These are phyloP conservation scores for Pomacea maculata DNA, from an alignment of 1,140 invertebrate species.

Conservation along the genomic window DNA sequence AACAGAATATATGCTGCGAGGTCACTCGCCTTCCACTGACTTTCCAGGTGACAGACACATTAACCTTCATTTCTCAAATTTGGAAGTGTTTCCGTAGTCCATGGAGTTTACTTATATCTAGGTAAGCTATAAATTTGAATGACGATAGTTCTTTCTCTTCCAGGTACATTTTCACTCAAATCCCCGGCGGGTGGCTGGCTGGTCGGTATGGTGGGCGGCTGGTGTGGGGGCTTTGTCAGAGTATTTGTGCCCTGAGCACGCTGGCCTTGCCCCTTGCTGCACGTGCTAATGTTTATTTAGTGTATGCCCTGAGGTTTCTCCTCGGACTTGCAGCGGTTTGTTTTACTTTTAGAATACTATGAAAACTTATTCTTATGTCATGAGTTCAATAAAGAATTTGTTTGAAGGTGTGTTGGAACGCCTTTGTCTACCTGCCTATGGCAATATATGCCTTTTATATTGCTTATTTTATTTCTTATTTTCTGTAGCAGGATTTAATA, in stretches of 20 bases:
- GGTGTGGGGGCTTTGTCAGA: slow-evolving; percentile 41
- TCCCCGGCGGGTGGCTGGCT: slow-evolving; percentile 70
- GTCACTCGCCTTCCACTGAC: no score
- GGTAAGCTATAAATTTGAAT: background rate
- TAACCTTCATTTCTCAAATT: background rate
- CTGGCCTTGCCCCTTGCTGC: slow-evolving; percentile 43
- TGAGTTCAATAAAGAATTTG: no score
- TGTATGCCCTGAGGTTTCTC: slow-evolving; percentile 39
- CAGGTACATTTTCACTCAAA: slow-evolving; percentile 33
- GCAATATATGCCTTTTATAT: no score
- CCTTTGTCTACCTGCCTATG: no score
- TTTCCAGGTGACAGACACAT: background rate
- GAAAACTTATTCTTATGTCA: no score
- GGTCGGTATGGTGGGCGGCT: slow-evolving; percentile 58
- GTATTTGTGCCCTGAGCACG: slow-evolving; percentile 36
- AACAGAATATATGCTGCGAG: no score
- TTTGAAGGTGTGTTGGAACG: no score
- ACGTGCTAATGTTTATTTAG: slow-evolving; percentile 34
- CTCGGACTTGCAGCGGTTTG: slow-evolving; percentile 47
- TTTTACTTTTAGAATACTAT: no score
- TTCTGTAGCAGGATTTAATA: no score
- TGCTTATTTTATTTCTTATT: no score
- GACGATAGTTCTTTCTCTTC: background rate
- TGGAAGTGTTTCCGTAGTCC: background rate
- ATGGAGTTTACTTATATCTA: no score